Conservation (phyloP, 1,140 invertebrate species). For the Chelonus insularis region DNA sequence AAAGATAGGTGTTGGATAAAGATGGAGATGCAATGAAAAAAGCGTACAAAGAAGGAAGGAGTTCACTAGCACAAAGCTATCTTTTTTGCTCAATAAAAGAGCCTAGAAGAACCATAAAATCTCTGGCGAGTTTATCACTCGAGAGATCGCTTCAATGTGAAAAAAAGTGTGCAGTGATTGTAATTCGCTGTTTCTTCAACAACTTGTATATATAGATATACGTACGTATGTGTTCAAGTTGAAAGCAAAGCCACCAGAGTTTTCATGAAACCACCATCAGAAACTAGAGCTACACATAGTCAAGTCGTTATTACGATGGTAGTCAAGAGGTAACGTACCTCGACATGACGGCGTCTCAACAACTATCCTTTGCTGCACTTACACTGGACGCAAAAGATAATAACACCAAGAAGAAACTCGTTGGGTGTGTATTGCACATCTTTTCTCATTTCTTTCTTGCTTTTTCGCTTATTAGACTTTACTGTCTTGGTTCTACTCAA, state of each 20-base stretch:
- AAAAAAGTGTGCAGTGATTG: constrained; percentile 9
- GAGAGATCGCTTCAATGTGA: constrained; percentile 7
- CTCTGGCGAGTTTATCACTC: constrained; percentile 11
- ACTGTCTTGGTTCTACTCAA: too few relatives aligned
- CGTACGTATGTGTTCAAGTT: neutral
- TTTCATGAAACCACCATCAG: neutral
- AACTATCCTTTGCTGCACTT: constrained; percentile 32
- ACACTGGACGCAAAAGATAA: constrained; percentile 38
- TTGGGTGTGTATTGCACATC: constrained; percentile 25
- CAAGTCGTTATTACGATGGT: constrained; percentile 17
- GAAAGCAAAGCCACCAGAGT: neutral
- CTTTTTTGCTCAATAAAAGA: constrained; percentile 18
- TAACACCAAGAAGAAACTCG: constrained; percentile 42
- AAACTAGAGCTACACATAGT: neutral
- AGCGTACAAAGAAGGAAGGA: neutral
- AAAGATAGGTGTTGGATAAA: constrained; percentile 21
- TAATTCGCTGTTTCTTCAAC: neutral
- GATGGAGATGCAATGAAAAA: neutral
- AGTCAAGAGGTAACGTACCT: constrained; percentile 19
- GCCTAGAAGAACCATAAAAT: constrained; percentile 12
- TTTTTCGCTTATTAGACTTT: too few relatives aligned
- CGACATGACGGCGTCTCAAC: constrained; percentile 37
- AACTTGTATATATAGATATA: neutral
- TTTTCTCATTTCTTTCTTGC: constrained; percentile 15
- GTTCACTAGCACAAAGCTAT: constrained; percentile 7